These are phyloP conservation scores for Trichoplax adhaerens DNA, from an alignment of 37 sponge, comb jelly and placozoan genomes.

Conservation along the genomic window DNA sequence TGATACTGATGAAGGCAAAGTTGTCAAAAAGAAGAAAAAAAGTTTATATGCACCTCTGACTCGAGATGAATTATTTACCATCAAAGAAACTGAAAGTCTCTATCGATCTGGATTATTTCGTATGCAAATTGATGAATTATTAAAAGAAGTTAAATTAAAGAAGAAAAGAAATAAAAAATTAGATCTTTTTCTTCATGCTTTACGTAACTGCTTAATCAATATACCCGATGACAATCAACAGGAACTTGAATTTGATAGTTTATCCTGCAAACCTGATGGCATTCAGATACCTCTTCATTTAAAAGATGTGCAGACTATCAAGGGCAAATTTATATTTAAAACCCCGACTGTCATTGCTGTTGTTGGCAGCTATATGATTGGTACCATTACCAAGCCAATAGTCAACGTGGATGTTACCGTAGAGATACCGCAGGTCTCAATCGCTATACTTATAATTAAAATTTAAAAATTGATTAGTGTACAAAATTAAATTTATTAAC, in stretches of 20 bases:
- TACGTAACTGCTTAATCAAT: neutral
- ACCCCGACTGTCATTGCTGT: conserved; percentile 58
- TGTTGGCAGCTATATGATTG: conserved; percentile 65
- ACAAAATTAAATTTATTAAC: neutral
- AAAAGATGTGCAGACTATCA: conserved; percentile 1
- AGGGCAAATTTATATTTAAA: conserved; percentile 37
- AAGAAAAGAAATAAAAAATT: conserved; percentile 1
- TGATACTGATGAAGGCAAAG: too few relatives aligned
- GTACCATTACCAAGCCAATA: conserved; percentile 28
- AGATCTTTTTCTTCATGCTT: neutral
- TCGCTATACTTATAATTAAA: too few relatives aligned
- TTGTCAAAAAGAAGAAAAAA: too few relatives aligned
- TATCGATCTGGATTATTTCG: conserved; percentile 58
- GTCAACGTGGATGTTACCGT: conserved; percentile 58
- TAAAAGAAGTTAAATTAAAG: conserved; percentile 41
- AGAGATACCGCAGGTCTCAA: conserved; percentile 37
- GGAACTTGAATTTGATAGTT: conserved; percentile 3
- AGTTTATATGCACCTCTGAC: conserved; percentile 64
- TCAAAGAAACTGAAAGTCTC: conserved; percentile 63
- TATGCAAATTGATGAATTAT: conserved; percentile 57
- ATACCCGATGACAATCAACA: too few relatives aligned
- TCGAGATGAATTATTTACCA: conserved; percentile 46
- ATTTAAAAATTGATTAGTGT: too few relatives aligned
- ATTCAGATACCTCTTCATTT: conserved; percentile 36
- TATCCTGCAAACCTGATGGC: conserved; percentile 11